Conservation (phyloP, 2,797 vertebrate species). For the Protonibea diacanthus region DNA sequence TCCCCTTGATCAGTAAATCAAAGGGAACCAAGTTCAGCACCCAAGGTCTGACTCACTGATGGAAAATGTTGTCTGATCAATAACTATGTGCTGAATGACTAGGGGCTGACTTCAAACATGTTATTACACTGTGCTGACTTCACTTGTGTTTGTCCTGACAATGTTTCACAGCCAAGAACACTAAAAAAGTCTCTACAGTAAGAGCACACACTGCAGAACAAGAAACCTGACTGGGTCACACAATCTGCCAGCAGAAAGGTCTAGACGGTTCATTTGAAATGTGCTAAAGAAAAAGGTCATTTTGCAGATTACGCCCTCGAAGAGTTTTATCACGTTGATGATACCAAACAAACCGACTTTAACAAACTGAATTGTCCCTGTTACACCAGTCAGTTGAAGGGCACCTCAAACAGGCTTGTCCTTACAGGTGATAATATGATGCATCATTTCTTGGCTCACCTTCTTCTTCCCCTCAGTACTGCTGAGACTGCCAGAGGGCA, state of each 20-base stretch:
- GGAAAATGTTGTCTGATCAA: conserved; percentile 13
- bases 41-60: conserved; percentile 6
- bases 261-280: neutral
- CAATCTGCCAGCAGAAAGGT: neutral
- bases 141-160: neutral
- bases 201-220: neutral
- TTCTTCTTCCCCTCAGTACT: conserved; percentile 1
- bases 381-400: conserved; percentile 14
- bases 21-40: neutral
- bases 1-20: conserved; percentile 16
- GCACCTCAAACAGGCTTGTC: conserved; percentile 1
- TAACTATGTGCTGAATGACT: neutral
- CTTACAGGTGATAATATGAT: conserved; percentile 29
- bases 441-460: conserved; percentile 34
- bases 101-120: neutral
- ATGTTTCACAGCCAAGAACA: neutral
- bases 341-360: neutral
- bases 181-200: neutral
- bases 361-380: neutral
- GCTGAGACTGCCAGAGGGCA: conserved; percentile 18
- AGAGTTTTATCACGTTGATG: neutral
- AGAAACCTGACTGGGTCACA: neutral
- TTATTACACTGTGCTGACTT: neutral
- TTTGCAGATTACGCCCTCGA: neutral
- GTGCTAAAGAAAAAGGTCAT: neutral